Evolutionary conservation across 92 coral and sea anemone species (phyloP), one percentile per base, ranked within the genome.

Genomic region (Palythoa heliodiscus): DNA sequence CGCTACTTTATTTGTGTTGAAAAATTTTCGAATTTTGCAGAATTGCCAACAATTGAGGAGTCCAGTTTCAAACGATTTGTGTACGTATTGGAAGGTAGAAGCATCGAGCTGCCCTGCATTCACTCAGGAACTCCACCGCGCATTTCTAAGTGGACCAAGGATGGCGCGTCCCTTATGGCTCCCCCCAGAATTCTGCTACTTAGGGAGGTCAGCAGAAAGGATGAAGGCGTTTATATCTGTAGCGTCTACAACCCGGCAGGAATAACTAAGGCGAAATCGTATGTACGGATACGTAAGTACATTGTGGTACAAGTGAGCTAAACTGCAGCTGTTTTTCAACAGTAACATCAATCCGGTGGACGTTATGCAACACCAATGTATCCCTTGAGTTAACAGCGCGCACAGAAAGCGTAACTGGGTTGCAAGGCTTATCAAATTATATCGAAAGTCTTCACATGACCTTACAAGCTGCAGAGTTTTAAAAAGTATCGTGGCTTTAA

Each of bases 111-210:
- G 22, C 64, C 81, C 39, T 76, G 81, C 48, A 67, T 54, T 37
- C 81, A 53, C 25, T 25, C 66, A 17, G 81, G 81, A 76, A 76
- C 81, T 54, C 47, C 63, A 9, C 81, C 81, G 63, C 81, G 53
- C 53, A 76, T 76, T 50, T 76, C 81, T 37, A 76, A 29, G 67
- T 76, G 81, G 81, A 53, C 81, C 13, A 76, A 76, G 81, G 7
- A 76, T 23, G 81, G 81, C 14, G 14, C 68, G 14, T 38, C 63
- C 19, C 40, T 69, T 29, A 11, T 15, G 40, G 73, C 73, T 4
- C 47, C 73, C 47, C 73, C 47, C 11, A 16, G 37, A 4, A 43
- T 15, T 25, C 47, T 69, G 47, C 17, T 7, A 25, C 47, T 69
- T 25, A 69, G 47, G 37, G 73, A 69, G 73, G 73, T 69, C 43